Conservation (phyloP, 2,113 vertebrate species). For the Pseudorhombus dupliciocellatus region DNA sequence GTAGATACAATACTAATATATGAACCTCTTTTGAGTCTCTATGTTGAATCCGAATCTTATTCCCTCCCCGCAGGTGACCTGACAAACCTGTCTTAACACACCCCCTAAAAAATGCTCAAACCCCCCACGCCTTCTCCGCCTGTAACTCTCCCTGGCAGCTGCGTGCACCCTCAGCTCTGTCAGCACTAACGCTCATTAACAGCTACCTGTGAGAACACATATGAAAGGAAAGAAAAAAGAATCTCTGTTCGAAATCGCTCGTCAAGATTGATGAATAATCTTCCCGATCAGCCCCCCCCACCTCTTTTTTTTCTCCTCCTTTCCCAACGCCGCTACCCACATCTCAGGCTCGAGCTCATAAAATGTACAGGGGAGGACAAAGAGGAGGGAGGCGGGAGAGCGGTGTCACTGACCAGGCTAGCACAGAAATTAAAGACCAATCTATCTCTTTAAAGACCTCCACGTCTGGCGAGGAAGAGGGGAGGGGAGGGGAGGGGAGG, state of each 20-base stretch:
- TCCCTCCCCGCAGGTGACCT: conserved; percentile 36
- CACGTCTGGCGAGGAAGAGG: conserved; percentile 38
- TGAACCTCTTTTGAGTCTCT: neutral
- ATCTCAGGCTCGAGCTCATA: conserved; percentile 53
- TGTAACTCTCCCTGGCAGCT: conserved; percentile 53
- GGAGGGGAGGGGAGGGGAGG: neutral
- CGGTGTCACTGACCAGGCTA: conserved; percentile 59
- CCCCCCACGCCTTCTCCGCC: conserved; percentile 41
- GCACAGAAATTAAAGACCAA: conserved; percentile 71
- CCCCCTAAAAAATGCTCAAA: conserved; percentile 9
- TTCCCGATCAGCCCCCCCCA: conserved; percentile 35
- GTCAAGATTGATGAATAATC: conserved; percentile 50
- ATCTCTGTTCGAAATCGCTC: conserved; percentile 50
- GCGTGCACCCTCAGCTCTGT: conserved; percentile 44
- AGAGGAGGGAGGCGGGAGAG: conserved; percentile 48
- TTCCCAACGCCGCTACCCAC: conserved; percentile 33
- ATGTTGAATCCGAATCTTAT: conserved; percentile 6
- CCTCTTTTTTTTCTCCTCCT: neutral
- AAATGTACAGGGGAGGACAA: conserved; percentile 54
- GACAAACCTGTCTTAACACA: conserved; percentile 57
- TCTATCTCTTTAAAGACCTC: conserved; percentile 82
- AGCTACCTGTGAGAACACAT: conserved; percentile 59
- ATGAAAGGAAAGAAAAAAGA: conserved; percentile 47
- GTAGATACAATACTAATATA: conserved; percentile 15
- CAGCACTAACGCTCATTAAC: conserved; percentile 51